phyloP scores from a whole-genome alignment of 2,888 invertebrate genomes.

The Dascillus cervinus region DNA sequence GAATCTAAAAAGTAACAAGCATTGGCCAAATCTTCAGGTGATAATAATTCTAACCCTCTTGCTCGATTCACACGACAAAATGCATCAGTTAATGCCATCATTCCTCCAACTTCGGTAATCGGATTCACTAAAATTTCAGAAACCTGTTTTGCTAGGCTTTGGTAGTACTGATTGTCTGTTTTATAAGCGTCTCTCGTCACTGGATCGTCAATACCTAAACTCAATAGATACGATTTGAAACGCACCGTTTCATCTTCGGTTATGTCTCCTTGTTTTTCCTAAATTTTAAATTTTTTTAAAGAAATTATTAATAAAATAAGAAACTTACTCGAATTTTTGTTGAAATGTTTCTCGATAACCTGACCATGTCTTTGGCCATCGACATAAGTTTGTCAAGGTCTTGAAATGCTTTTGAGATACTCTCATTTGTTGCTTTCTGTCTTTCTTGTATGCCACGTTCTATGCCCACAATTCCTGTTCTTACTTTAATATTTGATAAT shows the following conservation, averaged over 20 bases:
- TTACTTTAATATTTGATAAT: conserved; percentile 54
- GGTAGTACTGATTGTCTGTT: conserved; percentile 77
- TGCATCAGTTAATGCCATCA: conserved; percentile 94
- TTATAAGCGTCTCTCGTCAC: conserved; percentile 89
- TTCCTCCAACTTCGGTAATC: conserved; percentile 84
- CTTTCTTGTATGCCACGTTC: conserved; percentile 87
- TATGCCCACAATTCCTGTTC: conserved; percentile 92
- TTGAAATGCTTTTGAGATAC: conserved; percentile 89
- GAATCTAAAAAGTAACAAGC: conserved; percentile 69
- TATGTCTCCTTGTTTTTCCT: conserved; percentile 87
- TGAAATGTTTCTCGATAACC: conserved; percentile 84
- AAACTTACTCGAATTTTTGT: conserved; percentile 69
- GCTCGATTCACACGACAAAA: conserved; percentile 97
- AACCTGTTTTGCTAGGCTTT: conserved; percentile 78
- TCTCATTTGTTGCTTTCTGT: conserved; percentile 84
- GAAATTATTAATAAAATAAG: conserved; percentile 1
- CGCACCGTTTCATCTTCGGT: conserved; percentile 95
- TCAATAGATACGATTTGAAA: conserved; percentile 93
- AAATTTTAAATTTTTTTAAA: conserved; percentile 7
- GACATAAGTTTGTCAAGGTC: conserved; percentile 91
- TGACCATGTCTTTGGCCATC: conserved; percentile 97
- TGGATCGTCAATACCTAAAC: conserved; percentile 96
- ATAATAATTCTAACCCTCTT: conserved; percentile 88
- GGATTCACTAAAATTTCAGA: conserved; percentile 73
- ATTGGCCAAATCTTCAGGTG: conserved; percentile 92